Conservation (phyloP, 2,797 vertebrate species). For the Myotis pilosus region DNA sequence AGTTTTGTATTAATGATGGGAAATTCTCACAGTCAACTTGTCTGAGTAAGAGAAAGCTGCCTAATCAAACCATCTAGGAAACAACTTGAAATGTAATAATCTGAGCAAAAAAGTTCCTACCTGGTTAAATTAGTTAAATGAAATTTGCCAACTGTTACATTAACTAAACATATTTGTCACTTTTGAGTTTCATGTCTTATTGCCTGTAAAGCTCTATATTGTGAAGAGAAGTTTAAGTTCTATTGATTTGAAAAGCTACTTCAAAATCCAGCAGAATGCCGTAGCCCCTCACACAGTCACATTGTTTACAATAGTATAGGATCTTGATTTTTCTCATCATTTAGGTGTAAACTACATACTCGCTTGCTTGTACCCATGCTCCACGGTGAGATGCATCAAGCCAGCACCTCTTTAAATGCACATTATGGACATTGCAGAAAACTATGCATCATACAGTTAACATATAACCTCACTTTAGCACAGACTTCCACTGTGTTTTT, state of each 20-base stretch:
- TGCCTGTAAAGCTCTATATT: background rate
- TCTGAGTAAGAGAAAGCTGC: background rate
- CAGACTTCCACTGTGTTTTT: background rate
- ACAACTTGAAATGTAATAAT: background rate
- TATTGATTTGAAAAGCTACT: background rate
- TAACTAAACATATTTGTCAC: background rate
- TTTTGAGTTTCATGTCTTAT: background rate
- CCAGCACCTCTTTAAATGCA: background rate
- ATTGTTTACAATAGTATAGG: rapidly evolving
- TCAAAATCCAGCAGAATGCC: background rate
- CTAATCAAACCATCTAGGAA: background rate
- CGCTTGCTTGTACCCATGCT: too few species aligned
- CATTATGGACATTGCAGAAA: background rate
- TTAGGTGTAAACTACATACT: background rate
- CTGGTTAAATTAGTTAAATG: background rate
- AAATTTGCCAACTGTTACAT: background rate
- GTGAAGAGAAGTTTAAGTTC: background rate
- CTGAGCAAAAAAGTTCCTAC: background rate
- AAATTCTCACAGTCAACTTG: background rate
- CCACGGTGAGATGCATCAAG: background rate
- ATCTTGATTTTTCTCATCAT: background rate
- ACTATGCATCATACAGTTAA: background rate
- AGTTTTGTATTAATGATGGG: background rate
- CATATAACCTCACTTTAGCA: background rate
- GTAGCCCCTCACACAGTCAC: background rate